Percentiles rank a stretch among this genome's conserved stretches.
phyloP scores from a whole-genome alignment of 2,888 invertebrate genomes.

The Ferrisia virgata region DNA sequence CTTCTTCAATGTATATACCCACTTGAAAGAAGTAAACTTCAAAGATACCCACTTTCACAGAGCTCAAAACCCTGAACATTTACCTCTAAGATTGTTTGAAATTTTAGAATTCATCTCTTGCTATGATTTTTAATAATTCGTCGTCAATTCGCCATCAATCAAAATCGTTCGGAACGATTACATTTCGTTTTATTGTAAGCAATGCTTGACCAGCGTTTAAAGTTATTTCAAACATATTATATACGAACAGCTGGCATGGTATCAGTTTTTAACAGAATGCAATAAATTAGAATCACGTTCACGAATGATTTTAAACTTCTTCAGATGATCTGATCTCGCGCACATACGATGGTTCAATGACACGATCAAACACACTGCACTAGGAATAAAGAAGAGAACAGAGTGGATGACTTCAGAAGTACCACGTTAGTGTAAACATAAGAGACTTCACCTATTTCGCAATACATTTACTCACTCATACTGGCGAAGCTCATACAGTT shows the following conservation, averaged over 20 bases:
- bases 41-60: no score
- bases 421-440: neutral
- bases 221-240: neutral
- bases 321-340: neutral
- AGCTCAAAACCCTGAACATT: no score
- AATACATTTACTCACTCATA: neutral
- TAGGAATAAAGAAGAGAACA: neutral
- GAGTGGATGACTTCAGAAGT: neutral
- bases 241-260: neutral
- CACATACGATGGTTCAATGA: neutral
- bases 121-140: no score
- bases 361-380: neutral
- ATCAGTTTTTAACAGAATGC: neutral
- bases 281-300: neutral
- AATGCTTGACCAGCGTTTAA: neutral
- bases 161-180: no score
- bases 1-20: no score
- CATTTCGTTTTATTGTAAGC: no score
- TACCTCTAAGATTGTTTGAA: no score
- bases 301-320: neutral
- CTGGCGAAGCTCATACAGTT: neutral
- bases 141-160: no score
- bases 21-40: no score
- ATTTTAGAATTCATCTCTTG: no score
- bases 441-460: constrained; percentile 13